phyloP scores from a whole-genome alignment of 1,140 invertebrate species.

The Monochamus saltuarius region DNA sequence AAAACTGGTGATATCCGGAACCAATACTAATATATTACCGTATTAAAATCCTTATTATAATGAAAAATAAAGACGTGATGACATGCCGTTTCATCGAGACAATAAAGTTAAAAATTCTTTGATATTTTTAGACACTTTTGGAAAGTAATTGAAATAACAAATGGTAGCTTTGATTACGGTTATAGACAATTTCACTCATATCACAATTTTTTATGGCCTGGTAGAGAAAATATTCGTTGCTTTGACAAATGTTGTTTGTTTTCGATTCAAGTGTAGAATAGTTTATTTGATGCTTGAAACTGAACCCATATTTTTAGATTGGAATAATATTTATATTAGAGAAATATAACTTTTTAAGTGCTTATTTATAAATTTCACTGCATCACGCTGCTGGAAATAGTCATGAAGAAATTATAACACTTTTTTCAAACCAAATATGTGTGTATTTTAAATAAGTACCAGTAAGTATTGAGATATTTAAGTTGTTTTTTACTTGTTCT shows the following conservation, averaged over 20 bases:
- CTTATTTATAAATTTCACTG: slow-evolving; percentile 7
- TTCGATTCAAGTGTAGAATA: slow-evolving; percentile 16
- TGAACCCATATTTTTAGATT: slow-evolving; percentile 19
- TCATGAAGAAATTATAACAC: slow-evolving; percentile 13
- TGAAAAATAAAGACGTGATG: too few species aligned
- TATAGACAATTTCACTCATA: slow-evolving; percentile 8
- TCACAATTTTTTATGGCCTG: too few species aligned
- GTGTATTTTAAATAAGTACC: too few species aligned
- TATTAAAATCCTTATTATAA: too few species aligned
- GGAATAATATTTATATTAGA: slow-evolving; percentile 19
- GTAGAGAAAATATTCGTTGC: slow-evolving; percentile 5
- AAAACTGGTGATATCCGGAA: too few species aligned
- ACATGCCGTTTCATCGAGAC: too few species aligned
- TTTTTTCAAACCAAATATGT: neutral
- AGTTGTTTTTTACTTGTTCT: too few species aligned
- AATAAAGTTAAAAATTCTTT: too few species aligned
- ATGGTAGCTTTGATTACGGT: slow-evolving; percentile 14
- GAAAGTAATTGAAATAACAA: slow-evolving; percentile 7
- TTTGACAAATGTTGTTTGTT: slow-evolving; percentile 32
- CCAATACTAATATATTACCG: too few species aligned
- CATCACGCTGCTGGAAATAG: neutral
- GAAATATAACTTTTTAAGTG: slow-evolving; percentile 3
- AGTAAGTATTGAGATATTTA: too few species aligned
- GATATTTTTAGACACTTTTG: slow-evolving; percentile 5
- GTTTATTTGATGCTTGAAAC: too few species aligned